These are phyloP conservation scores for Trissolcus japonicus DNA, from an alignment of 2,888 invertebrate genomes.

Conservation along the genomic window DNA sequence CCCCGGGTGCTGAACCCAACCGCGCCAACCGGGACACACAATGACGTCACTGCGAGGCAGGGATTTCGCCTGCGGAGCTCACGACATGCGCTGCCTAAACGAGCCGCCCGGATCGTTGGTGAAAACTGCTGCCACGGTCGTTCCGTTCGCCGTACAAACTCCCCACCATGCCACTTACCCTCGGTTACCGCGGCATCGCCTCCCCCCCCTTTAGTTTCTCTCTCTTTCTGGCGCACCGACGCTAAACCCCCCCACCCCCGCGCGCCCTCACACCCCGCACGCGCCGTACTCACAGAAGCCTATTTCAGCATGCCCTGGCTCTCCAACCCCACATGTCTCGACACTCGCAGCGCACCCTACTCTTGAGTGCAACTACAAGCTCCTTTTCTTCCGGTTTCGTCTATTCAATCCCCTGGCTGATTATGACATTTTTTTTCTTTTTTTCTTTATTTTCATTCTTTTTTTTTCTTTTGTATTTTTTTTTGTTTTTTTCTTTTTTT, in stretches of 20 bases:
- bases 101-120: slow-evolving; percentile 75
- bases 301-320: slow-evolving; percentile 50
- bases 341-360: slow-evolving; percentile 41
- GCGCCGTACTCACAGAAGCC: slow-evolving; percentile 15
- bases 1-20: not conserved
- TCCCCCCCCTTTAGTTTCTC: slow-evolving; percentile 13
- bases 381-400: slow-evolving; percentile 36
- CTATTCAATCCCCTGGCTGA: slow-evolving; percentile 29
- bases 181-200: slow-evolving; percentile 56
- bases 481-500: slow-evolving; percentile 1
- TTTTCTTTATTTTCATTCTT: slow-evolving; percentile 4
- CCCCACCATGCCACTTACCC: slow-evolving; percentile 62
- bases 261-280: slow-evolving; percentile 10
- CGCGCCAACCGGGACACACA: slow-evolving; percentile 5
- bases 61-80: slow-evolving; percentile 19
- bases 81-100: slow-evolving; percentile 68
- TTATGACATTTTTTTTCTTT: slow-evolving; percentile 6
- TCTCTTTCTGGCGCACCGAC: slow-evolving; percentile 27
- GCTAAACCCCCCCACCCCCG: slow-evolving; percentile 16
- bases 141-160: slow-evolving; percentile 73
- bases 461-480: not conserved
- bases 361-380: slow-evolving; percentile 30
- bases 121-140: slow-evolving; percentile 71
- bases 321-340: slow-evolving; percentile 41
- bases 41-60: slow-evolving; percentile 12